phyloP scores from a whole-genome alignment of 2,113 vertebrate genomes.

The Callaeas wilsoni region DNA sequence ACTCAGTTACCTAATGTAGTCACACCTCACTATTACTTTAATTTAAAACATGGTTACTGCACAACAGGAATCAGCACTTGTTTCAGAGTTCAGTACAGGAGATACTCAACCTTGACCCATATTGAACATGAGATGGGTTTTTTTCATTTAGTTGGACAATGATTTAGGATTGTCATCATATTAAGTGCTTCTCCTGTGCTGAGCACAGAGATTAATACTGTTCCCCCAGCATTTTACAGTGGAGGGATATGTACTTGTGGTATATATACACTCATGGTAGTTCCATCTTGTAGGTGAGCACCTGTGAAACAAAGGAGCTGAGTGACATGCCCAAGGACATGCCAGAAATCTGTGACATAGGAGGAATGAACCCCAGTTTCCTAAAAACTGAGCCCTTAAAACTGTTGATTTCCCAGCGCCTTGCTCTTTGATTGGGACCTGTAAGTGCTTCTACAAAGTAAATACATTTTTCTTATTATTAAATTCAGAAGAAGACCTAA shows the following conservation, averaged over 20 bases:
- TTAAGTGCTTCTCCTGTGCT: neutral
- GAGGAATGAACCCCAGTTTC: neutral
- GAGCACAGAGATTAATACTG: neutral
- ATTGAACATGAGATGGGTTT: neutral
- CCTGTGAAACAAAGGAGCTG: neutral
- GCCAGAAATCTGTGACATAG: neutral
- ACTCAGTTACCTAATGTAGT: neutral
- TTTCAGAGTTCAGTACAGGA: constrained; percentile 18
- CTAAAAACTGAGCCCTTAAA: neutral
- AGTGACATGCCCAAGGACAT: neutral
- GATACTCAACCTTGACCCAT: constrained; percentile 17
- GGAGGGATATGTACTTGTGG: neutral
- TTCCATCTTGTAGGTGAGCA: neutral
- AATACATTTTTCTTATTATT: constrained; percentile 15
- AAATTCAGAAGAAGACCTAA: neutral
- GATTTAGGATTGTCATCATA: neutral
- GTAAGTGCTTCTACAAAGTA: neutral
- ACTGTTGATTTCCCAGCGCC: neutral
- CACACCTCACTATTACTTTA: constrained; percentile 13
- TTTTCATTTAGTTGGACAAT: neutral
- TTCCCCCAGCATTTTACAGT: neutral
- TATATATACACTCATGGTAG: neutral
- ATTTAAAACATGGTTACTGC: constrained; percentile 11
- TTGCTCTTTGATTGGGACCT: neutral
- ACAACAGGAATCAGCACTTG: neutral